Conservation (phyloP, 2,888 invertebrate genomes). For the Microdon myrmicae region DNA sequence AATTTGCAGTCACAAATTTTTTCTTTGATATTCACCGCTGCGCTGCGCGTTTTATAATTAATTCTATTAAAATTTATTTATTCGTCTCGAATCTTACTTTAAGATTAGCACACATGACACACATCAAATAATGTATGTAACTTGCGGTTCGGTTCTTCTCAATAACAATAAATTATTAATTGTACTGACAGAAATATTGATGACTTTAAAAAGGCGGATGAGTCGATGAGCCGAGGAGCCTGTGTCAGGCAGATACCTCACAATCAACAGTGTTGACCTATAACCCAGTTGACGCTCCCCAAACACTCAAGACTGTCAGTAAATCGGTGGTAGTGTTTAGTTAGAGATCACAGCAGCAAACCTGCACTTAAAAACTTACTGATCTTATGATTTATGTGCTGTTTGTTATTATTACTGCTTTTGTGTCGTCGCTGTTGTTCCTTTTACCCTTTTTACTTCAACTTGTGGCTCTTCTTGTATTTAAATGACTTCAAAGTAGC, state of each 20-base stretch:
- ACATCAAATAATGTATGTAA: slow-evolving; percentile 2
- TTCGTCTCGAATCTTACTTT: slow-evolving; percentile 15
- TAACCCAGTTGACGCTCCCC: slow-evolving; percentile 22
- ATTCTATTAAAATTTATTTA: slow-evolving; percentile 24
- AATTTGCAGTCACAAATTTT: no score
- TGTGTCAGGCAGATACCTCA: slow-evolving; percentile 9
- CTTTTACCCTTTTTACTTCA: no score
- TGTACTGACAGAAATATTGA: no score
- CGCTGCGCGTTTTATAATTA: slow-evolving; percentile 37
- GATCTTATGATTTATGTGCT: slow-evolving; percentile 34
- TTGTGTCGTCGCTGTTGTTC: no score
- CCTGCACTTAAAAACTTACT: slow-evolving; percentile 9
- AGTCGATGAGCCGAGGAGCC: no score
- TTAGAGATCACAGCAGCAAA: slow-evolving; percentile 18
- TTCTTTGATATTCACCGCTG: slow-evolving; percentile 40
- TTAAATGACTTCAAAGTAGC: slow-evolving; percentile 35
- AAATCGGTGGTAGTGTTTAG: no score
- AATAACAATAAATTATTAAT: no score
- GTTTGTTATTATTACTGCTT: no score
- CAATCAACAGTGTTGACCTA: slow-evolving; percentile 30
- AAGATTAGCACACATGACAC: slow-evolving; percentile 10
- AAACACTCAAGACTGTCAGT: slow-evolving; percentile 3
- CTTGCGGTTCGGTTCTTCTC: no score
- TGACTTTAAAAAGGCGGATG: no score
- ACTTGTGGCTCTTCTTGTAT: slow-evolving; percentile 26